Conservation (phyloP, 1,140 invertebrate genomes). For the Ylistrum balloti region DNA sequence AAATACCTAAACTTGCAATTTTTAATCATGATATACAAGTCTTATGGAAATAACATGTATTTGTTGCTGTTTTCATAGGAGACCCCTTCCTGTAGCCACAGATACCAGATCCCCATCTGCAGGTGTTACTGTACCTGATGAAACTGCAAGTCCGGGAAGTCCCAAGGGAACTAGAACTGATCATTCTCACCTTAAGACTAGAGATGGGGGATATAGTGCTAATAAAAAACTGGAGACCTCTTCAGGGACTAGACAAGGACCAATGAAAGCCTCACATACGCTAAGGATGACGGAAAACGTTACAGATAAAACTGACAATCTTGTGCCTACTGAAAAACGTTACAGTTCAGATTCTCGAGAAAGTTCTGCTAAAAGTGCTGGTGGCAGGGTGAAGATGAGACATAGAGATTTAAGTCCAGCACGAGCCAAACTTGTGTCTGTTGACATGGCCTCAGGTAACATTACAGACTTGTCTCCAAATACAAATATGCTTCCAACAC, state of each 20-base stretch:
- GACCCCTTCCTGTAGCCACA: constrained; percentile 40
- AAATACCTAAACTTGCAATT: no score
- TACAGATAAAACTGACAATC: background rate
- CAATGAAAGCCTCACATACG: constrained; percentile 57
- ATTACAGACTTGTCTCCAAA: constrained; percentile 5
- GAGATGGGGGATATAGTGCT: constrained; percentile 14
- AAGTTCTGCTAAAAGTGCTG: constrained; percentile 40
- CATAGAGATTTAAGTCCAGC: constrained; percentile 47
- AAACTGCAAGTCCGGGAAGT: constrained; percentile 42
- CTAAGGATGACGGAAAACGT: constrained; percentile 16
- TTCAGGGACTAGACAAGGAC: constrained; percentile 46
- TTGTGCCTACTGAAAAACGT: background rate
- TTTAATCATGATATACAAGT: no score
- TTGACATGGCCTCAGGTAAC: constrained; percentile 47
- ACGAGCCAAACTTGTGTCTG: constrained; percentile 51
- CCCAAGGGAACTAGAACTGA: constrained; percentile 45
- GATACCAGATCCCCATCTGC: constrained; percentile 42
- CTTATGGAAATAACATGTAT: background rate
- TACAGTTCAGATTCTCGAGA: background rate
- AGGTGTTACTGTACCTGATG: constrained; percentile 42
- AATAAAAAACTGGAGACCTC: background rate
- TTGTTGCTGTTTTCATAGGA: constrained; percentile 42
- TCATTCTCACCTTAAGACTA: constrained; percentile 31
- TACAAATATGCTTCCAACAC: constrained; percentile 51
- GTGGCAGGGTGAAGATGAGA: constrained; percentile 28